Evolutionary conservation across 1,140 invertebrate species (phyloP), one percentile per base, ranked within the genome.

Genomic region (Orussus abietinus): DNA sequence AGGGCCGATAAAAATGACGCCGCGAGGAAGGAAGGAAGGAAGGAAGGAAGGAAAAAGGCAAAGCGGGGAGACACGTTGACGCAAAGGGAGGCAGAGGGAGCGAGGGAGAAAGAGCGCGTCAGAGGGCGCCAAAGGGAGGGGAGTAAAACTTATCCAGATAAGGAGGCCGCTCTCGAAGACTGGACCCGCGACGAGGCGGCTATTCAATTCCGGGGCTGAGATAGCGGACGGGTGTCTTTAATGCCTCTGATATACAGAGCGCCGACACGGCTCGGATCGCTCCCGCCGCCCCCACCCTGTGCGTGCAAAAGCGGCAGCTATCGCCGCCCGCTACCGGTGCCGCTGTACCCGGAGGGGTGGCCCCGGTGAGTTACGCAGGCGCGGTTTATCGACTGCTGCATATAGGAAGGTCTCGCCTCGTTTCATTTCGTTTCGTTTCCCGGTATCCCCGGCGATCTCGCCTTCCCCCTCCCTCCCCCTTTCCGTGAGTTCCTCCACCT

Each of bases 401-500:
- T 49, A 51, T 55, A 47, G 33, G 40, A 41, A 20, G 22, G 28
- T 47, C 30, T 26, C 35, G 36, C 35, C 25, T 22, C 41, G 37
- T 35, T 42, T 35, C 43, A 17, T 30, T 49, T 48, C 46, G 45
- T 52, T 53, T 50, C 51, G 52, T 55, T 55, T 55, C 53, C 48
- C 49, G 56, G 49, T 53, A 56, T 37, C 49, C 40, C 54, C 49
- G 47, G 52, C 53, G 56, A 55, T 57, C 56, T 57, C 53, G 37
- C 44, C 34, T 36, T 36, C n/a, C 14, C 14, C 13, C 32, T 14
- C 21, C 1, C 32, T 17, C 13, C 6, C 32, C 13, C 19, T 17
- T 34, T 17, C 12, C 32, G 5, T n/a, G n/a, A n/a, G n/a, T 19
- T 6, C 18, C 18, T 22, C 6, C 15, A 18, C 34, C 13, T 12